Base-by-base conservation (phyloP, 37 sponge, comb jelly and placozoan genomes). In the Aplysina aerophoba region DNA sequence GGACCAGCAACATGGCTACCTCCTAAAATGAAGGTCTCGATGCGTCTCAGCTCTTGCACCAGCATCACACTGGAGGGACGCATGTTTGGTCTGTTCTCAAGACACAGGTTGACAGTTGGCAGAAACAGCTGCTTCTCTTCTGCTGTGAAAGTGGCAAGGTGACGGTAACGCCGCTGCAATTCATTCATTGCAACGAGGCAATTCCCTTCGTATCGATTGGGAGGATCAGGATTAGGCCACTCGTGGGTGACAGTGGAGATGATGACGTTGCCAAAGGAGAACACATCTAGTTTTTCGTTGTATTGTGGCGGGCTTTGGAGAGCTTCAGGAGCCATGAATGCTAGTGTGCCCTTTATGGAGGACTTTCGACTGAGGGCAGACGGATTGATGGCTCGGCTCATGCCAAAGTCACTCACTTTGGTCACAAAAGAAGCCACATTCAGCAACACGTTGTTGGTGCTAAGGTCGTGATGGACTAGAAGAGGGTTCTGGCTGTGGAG, bases 181-280 rank as follows among this genome's bases (percentile, higher is more conserved):
- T 62, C 64, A 62, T n/a, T 28, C 25, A 62, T 6, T 28, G 27
- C 64, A 27, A 62, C 12, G 4, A 62, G 24, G 24, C 64, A 6
- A 11, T 27, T 27, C 25, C 28, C 28, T n/a, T 28, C 64, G 24
- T 62, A n/a, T 62, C 25, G 27, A 28, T n/a, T 62, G 27, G 64
- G 64, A 62, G 28, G 64, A 62, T 28, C 64, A 28, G 64, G 64
- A 4, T 28, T 14, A 4, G 64, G 64, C 24, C 64, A 62, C 28
- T 62, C 64, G 64, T 62, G 64, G 24, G 64, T 28, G 11, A 62
- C 25, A 27, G 64, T 62, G 27, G 28, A 28, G 24, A 62, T 4
- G 28, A 62, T n/a, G 28, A n/a, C 5, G 64, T 62, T 62, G 11
- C 64, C 64, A 62, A 62, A 62, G 24, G 64, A 62, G 64, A 62